Base-by-base conservation (phyloP, 2,888 invertebrate species). In the Rambutsinella grinnellia region DNA sequence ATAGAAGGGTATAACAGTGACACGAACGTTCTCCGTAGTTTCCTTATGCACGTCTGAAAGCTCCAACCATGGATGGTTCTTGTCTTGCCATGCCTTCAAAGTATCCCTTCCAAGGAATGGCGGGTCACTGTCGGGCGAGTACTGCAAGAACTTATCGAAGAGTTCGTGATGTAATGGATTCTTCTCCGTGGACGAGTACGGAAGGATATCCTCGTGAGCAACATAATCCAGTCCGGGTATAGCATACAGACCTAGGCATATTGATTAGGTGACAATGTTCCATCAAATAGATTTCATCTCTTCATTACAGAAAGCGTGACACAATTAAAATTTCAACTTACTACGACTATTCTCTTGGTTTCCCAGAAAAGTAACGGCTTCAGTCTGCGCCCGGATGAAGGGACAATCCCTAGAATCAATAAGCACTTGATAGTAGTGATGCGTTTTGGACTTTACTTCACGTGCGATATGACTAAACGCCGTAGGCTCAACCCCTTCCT, bases 1-100 rank as follows among this genome's bases (percentile, higher is more conserved):
- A 86, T 97, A 98, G 88, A 98, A 99, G 0, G 99, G 99, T 87
- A 97, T 99, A 68, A 99, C 99, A 13, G 99, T 99, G 46, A 99
- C 95, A 60, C 98, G 90, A 80, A 98, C 93, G 86, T 94, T 93
- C 87, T 99, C 97, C 0, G 99, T 99, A 0, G 97, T 97, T 88
- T 99, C 97, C 85, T 95, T 94, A 86, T 98, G 97, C 8, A 99
- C 98, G 87, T 97, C 97, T 36, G 97, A 96, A 75, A 99, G 88
- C 86, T 98, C 97, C 49, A 99, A 87, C 97, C 97, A 98, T 0
- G 97, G 96, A 86, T 97, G 96, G 88, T 98, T 97, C 86, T 97
- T 96, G 85, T 97, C 95, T 87, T 97, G 97, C 97, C 98, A 99
- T 0, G 96, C 95, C 84, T 92, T 90, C 2, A 98, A 88, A 0